Conservation (phyloP, 2,113 vertebrate species). For the Aviceda subcristata region DNA sequence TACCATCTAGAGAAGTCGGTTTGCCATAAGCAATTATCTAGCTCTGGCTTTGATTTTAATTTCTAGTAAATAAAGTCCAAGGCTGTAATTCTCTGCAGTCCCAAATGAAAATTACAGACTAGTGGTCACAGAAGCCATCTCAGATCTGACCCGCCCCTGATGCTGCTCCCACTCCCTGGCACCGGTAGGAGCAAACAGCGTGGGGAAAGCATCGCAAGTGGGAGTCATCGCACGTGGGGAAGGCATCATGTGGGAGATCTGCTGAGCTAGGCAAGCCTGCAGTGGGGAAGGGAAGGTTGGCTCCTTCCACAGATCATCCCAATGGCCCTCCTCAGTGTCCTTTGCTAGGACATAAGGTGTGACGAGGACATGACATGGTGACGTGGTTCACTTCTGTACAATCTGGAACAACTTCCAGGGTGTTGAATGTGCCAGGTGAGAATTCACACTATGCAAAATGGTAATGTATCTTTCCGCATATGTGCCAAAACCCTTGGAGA, state of each 20-base stretch:
- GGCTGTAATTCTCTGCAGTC: neutral
- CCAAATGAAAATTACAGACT: constrained; percentile 7
- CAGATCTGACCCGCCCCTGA: neutral
- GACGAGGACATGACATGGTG: neutral
- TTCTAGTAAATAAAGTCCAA: constrained; percentile 6
- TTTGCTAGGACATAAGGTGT: neutral
- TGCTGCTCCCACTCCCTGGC: neutral
- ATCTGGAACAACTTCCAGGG: neutral
- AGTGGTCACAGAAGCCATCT: neutral
- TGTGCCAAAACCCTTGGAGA: neutral
- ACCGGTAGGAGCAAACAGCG: rapidly evolving
- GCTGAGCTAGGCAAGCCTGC: neutral
- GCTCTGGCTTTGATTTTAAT: neutral
- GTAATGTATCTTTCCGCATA: neutral
- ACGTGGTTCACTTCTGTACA: neutral
- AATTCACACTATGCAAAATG: neutral
- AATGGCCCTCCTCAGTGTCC: neutral
- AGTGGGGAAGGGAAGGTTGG: neutral
- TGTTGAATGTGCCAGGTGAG: neutral
- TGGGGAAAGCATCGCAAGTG: rapidly evolving
- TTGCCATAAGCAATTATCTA: neutral
- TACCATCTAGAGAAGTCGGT: neutral
- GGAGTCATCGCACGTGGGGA: rapidly evolving
- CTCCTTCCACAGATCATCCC: neutral
- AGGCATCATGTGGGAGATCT: neutral